Evolutionary conservation across 2,113 vertebrate genomes (phyloP).

Genomic region (Eira barbara): DNA sequence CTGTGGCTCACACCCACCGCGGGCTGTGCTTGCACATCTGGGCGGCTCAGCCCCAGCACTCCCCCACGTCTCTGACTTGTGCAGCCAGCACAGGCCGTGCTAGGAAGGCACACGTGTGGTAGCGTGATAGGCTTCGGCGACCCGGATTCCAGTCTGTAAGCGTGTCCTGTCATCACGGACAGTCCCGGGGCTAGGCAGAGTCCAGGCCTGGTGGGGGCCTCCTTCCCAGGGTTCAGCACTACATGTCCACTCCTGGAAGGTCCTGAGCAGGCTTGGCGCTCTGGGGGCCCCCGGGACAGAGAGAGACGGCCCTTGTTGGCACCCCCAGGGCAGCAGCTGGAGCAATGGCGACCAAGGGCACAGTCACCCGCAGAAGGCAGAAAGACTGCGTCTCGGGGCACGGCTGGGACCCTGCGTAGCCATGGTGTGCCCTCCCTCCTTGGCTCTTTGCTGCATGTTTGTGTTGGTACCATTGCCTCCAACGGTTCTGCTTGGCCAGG

Average conservation of each 20-base stretch:
- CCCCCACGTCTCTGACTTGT: neutral
- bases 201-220: neutral
- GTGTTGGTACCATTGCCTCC: neutral
- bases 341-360: no score
- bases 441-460: neutral
- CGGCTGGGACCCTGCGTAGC: neutral
- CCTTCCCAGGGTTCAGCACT: neutral
- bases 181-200: neutral
- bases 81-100: neutral
- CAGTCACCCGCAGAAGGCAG: neutral
- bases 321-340: neutral
- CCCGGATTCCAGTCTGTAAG: neutral
- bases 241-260: fast-evolving
- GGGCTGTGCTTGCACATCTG: no score
- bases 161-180: neutral
- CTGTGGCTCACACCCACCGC: no score
- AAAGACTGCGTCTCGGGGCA: no score
- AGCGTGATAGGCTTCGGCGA: fast-evolving
- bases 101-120: neutral
- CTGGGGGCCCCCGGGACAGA: neutral
- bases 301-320: neutral
- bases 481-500: neutral
- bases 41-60: no score
- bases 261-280: neutral
- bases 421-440: fast-evolving